Conservation (phyloP, 2,113 vertebrate genomes). For the Myiozetetes cayanensis region DNA sequence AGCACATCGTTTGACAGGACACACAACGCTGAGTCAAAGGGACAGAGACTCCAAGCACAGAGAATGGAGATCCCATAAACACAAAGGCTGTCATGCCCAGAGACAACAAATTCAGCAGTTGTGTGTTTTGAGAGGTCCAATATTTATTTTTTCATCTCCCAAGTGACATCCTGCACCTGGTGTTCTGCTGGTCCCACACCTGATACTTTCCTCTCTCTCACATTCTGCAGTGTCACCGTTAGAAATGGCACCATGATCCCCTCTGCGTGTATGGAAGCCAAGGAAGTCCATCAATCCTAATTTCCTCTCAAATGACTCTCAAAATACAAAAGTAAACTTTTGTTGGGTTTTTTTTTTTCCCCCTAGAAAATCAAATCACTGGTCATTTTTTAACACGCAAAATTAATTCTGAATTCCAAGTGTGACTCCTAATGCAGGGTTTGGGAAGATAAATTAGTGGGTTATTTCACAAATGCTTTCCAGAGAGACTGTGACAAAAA, state of each 20-base stretch:
- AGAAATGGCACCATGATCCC: neutral
- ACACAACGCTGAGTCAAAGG: fast-evolving
- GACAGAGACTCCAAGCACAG: neutral
- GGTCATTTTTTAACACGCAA: neutral
- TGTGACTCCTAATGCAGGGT: neutral
- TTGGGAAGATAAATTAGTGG: neutral
- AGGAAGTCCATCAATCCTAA: neutral
- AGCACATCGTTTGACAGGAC: neutral
- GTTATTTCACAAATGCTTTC: neutral
- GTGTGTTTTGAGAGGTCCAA: neutral
- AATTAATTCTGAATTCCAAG: neutral
- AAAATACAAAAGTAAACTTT: neutral
- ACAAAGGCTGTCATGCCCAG: neutral
- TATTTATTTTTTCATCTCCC: neutral
- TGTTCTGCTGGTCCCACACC: fast-evolving
- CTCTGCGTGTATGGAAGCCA: neutral
- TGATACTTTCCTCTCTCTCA: too few relatives aligned
- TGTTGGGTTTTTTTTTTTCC: neutral
- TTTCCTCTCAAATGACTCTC: neutral
- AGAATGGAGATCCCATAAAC: neutral
- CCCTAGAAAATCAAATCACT: neutral
- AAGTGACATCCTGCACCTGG: neutral
- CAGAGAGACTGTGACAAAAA: neutral
- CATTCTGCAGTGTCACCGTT: too few relatives aligned
- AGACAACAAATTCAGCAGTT: neutral